Percentiles rank a stretch among this genome's conserved stretches.
Conservation (phyloP, 2,113 vertebrate species). For the Pituophis catenifer region DNA sequence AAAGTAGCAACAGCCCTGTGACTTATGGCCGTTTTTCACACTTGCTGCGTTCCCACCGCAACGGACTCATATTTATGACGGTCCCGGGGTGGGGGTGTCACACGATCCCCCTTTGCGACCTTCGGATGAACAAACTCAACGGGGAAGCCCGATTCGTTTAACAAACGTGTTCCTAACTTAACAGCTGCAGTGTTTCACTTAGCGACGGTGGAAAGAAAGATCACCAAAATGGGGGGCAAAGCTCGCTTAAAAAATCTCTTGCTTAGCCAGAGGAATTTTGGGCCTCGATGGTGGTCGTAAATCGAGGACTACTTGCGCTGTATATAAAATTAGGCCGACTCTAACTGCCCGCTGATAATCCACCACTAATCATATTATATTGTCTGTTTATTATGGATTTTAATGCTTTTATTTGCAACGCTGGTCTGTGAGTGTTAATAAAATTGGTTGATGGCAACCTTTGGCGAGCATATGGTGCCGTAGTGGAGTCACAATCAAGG, state of each 20-base stretch:
- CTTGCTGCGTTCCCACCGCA: background rate
- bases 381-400: background rate
- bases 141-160: background rate
- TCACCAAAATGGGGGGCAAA: background rate
- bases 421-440: background rate
- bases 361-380: background rate
- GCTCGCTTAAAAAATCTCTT: background rate
- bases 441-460: background rate
- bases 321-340: background rate
- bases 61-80: background rate
- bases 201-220: background rate
- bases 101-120: background rate
- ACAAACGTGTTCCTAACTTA: background rate
- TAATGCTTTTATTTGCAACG: background rate
- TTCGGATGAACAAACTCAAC: rapidly evolving
- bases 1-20: background rate
- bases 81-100: rapidly evolving
- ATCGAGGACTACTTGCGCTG: background rate
- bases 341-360: background rate
- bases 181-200: background rate
- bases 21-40: background rate
- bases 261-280: background rate
- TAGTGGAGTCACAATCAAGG: background rate
- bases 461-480: background rate
- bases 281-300: background rate